Conservation (phyloP, 2,888 invertebrate species). For the Abscondita cerata region DNA sequence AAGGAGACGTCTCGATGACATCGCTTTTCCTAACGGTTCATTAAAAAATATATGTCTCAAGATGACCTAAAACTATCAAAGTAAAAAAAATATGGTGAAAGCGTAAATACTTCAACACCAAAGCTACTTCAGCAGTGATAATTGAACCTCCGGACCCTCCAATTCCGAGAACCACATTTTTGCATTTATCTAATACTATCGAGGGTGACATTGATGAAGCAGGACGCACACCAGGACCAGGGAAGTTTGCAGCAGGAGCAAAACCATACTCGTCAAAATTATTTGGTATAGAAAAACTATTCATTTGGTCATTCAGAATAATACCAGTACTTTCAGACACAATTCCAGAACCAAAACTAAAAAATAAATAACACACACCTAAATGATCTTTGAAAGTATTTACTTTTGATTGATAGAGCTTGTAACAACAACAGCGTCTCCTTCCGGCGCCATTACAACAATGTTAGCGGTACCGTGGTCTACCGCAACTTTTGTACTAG, state of each 20-base stretch:
- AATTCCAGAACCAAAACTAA: conserved; percentile 82
- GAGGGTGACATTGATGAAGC: conserved; percentile 91
- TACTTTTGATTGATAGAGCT: conserved; percentile 89
- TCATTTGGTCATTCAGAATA: conserved; percentile 87
- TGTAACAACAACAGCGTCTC: conserved; percentile 90
- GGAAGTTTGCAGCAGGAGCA: conserved; percentile 85
- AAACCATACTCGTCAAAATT: conserved; percentile 72
- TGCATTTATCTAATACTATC: conserved; percentile 72
- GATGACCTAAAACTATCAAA: background rate
- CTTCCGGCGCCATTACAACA: conserved; percentile 80
- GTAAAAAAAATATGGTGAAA: background rate
- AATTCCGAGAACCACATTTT: conserved; percentile 67
- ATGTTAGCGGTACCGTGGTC: conserved; percentile 92
- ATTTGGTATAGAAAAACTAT: conserved; percentile 81
- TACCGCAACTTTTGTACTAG: background rate
- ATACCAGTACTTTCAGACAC: conserved; percentile 80
- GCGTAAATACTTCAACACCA: conserved; percentile 60
- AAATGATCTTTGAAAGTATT: conserved; percentile 57
- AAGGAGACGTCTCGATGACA: conserved; percentile 1
- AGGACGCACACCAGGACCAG: conserved; percentile 82
- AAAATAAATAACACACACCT: too few species aligned
- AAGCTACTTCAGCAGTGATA: conserved; percentile 82
- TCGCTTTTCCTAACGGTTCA: background rate
- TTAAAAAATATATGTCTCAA: conserved; percentile 2
- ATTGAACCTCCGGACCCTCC: conserved; percentile 92